Conservation (phyloP, 1,140 invertebrate species). For the Arctopsyche grandis region DNA sequence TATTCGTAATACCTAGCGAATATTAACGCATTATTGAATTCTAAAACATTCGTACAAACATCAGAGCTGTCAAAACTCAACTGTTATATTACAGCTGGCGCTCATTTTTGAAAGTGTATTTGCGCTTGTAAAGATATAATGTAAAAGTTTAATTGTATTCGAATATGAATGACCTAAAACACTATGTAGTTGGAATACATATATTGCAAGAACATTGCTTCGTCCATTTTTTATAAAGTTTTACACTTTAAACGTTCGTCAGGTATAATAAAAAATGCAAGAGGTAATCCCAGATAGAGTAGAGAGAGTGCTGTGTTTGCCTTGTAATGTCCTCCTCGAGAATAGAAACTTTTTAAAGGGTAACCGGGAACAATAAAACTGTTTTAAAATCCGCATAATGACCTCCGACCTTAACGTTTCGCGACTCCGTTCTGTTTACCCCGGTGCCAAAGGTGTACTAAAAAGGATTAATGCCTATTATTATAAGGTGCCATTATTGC, state of each 20-base stretch:
- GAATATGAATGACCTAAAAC: too few species aligned
- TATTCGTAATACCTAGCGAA: too few species aligned
- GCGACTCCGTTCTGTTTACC: slow-evolving; percentile 5
- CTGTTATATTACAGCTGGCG: too few species aligned
- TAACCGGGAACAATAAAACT: slow-evolving; percentile 51
- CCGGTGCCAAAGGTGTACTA: slow-evolving; percentile 49
- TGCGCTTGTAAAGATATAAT: too few species aligned
- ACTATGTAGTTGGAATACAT: too few species aligned
- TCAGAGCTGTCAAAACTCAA: too few species aligned
- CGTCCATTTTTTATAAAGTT: not conserved
- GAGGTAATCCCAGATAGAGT: not conserved
- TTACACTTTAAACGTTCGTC: not conserved
- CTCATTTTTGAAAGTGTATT: too few species aligned
- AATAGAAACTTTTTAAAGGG: slow-evolving; percentile 52
- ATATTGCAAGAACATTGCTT: too few species aligned
- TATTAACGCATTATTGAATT: too few species aligned
- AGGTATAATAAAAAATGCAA: slow-evolving; percentile 18
- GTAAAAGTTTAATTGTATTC: too few species aligned
- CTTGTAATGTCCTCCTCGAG: slow-evolving; percentile 33
- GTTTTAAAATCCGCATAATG: slow-evolving; percentile 54
- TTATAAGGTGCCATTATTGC: slow-evolving; percentile 43
- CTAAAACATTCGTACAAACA: too few species aligned
- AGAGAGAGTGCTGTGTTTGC: slow-evolving; percentile 9
- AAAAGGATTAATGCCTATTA: slow-evolving; percentile 52
- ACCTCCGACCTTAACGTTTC: not conserved